phyloP scores from a whole-genome alignment of 1,140 invertebrate genomes.

The Diabrotica undecimpunctata region DNA sequence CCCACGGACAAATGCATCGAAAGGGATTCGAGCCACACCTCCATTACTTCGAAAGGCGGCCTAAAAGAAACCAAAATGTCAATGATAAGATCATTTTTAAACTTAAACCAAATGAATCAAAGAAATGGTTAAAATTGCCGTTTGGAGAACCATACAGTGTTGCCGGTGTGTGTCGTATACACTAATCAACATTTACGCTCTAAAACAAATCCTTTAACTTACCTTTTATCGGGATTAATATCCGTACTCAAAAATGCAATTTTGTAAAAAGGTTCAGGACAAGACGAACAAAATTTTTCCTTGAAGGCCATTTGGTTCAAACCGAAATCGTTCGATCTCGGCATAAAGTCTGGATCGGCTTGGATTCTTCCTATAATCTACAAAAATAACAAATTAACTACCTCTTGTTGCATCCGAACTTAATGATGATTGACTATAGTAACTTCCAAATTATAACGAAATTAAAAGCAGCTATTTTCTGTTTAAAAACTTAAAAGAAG shows the following conservation, averaged over 20 bases:
- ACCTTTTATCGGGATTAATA: constrained; percentile 81
- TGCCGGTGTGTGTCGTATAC: no score
- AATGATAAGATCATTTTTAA: no score
- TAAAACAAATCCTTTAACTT: no score
- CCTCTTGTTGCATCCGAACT: no score
- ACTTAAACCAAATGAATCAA: no score
- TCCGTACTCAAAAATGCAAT: constrained; percentile 87
- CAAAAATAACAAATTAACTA: constrained; percentile 23
- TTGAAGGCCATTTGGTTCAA: constrained; percentile 83
- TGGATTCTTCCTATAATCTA: constrained; percentile 89
- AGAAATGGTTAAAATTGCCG: no score
- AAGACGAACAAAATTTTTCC: constrained; percentile 83
- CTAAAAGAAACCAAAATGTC: constrained; percentile 46
- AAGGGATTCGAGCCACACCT: constrained; percentile 76
- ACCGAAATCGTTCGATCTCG: constrained; percentile 85
- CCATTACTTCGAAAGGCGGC: constrained; percentile 82
- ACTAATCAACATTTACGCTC: no score
- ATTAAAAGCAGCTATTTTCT: no score
- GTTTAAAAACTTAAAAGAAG: no score
- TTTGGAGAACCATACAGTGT: no score
- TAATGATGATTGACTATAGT: no score
- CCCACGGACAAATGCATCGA: constrained; percentile 67
- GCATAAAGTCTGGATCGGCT: constrained; percentile 89
- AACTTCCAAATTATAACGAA: no score
- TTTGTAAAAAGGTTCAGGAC: constrained; percentile 82